Conservation (phyloP, 2,113 vertebrate genomes). For the Nanorana parkeri region DNA sequence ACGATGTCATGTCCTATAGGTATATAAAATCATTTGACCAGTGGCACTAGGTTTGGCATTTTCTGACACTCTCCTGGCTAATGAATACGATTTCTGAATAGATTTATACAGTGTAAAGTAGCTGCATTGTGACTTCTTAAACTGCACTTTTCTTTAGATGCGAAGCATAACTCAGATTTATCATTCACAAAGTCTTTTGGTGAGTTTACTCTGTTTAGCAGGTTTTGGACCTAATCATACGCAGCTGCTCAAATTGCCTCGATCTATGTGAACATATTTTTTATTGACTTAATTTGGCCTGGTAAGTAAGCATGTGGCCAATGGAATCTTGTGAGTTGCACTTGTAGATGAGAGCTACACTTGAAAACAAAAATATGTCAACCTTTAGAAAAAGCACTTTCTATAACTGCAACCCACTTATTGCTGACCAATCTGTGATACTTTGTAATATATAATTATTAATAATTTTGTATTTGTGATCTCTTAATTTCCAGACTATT, state of each 20-base stretch:
- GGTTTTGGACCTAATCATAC: not conserved
- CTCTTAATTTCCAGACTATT: not conserved
- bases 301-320: not conserved
- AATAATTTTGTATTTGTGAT: too few species aligned
- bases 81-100: too few species aligned
- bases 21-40: too few species aligned
- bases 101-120: not conserved
- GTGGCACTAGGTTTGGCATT: too few species aligned
- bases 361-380: not conserved
- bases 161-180: slow-evolving; percentile 46
- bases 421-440: not conserved
- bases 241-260: not conserved
- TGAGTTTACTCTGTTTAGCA: slow-evolving; percentile 27
- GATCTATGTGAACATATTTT: not conserved
- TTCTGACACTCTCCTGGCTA: too few species aligned
- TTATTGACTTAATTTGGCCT: not conserved
- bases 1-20: too few species aligned
- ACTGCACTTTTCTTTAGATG: slow-evolving; percentile 47
- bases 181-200: slow-evolving; percentile 28
- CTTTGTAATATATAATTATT: not conserved
- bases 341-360: not conserved
- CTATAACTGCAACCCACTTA: slow-evolving; percentile 28
- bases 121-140: slow-evolving; percentile 30
- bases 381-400: not conserved
- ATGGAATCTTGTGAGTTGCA: slow-evolving; percentile 30